Conservation (phyloP, 2,888 invertebrate species). For the Alloplasta piceator region DNA sequence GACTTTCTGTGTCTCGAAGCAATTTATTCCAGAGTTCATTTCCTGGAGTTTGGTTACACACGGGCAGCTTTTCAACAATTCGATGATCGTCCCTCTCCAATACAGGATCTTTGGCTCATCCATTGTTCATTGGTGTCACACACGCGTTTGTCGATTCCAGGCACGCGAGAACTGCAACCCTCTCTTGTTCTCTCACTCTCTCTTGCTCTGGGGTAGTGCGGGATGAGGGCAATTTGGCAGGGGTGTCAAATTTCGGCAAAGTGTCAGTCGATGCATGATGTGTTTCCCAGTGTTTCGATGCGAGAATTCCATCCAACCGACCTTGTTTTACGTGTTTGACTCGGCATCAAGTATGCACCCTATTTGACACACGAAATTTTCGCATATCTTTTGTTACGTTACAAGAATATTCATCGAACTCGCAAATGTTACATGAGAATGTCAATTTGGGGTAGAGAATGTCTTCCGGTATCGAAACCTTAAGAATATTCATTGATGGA, state of each 20-base stretch:
- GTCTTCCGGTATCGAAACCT: no score
- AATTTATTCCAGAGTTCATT: no score
- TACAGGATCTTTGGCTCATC: not conserved
- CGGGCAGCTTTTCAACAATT: no score
- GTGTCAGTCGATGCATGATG: constrained; percentile 12
- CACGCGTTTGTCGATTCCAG: constrained; percentile 44
- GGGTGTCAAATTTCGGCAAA: constrained; percentile 38
- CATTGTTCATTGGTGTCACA: not conserved
- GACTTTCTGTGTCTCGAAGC: no score
- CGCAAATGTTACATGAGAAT: not conserved
- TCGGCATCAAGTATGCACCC: constrained; percentile 24
- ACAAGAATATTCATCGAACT: constrained; percentile 20
- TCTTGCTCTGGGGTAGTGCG: no score
- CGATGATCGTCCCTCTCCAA: not conserved
- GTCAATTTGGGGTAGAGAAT: no score
- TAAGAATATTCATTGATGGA: no score
- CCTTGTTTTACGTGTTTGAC: not conserved
- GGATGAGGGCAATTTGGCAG: constrained; percentile 7
- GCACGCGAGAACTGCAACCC: constrained; percentile 40
- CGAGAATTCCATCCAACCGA: not conserved
- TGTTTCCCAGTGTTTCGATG: no score
- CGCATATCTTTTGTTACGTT: not conserved
- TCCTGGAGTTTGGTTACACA: no score
- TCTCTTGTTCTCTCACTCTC: no score
- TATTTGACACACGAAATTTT: constrained; percentile 6